phyloP scores from a whole-genome alignment of 2,113 vertebrate genomes.

The Amblyornis subalaris region DNA sequence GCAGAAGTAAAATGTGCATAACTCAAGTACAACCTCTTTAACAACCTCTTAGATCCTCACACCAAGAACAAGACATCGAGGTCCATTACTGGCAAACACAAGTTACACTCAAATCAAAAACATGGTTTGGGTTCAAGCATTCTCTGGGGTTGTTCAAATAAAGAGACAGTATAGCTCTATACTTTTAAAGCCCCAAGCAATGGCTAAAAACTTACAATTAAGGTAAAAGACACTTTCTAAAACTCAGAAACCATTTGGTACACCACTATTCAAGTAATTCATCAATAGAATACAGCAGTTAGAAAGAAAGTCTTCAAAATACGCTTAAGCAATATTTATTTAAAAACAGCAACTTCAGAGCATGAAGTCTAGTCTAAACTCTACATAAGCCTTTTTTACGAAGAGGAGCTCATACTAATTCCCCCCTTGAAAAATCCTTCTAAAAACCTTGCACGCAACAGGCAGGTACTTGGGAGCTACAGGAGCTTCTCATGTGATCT shows the following conservation, averaged over 20 bases:
- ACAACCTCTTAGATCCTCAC: neutral
- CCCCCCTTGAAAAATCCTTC: neutral
- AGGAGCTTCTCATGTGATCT: neutral
- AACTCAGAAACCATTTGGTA: neutral
- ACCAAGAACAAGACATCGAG: neutral
- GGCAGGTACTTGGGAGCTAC: neutral
- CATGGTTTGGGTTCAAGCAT: neutral
- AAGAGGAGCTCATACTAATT: neutral
- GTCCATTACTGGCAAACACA: neutral
- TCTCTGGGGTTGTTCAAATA: neutral
- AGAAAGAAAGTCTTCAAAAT: neutral
- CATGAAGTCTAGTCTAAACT: neutral
- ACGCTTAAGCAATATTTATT: neutral
- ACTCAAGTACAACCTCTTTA: neutral
- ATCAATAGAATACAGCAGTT: neutral
- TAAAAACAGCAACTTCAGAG: neutral
- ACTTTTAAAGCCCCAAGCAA: neutral
- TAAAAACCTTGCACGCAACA: neutral
- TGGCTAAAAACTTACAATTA: neutral
- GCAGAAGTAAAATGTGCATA: constrained; percentile 47
- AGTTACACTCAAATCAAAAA: neutral
- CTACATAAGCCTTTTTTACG: neutral
- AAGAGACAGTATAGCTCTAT: neutral
- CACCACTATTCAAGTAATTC: neutral
- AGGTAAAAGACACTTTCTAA: neutral